Percentiles rank a stretch among this genome's conserved stretches.
phyloP scores from a whole-genome alignment of 2,888 invertebrate genomes.

The Cerastis rubricosa region DNA sequence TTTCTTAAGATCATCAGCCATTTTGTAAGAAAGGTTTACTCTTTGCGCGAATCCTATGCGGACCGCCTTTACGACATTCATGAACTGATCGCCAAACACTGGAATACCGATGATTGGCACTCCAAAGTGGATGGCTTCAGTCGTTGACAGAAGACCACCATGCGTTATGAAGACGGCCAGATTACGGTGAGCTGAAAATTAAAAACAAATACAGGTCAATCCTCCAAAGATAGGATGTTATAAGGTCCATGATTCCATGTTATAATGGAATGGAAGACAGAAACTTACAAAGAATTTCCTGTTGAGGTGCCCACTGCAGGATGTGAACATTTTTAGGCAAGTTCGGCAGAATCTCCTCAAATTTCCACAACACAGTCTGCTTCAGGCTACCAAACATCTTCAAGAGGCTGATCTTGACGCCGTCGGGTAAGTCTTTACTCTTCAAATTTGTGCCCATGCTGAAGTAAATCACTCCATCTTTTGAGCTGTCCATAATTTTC shows the following conservation, averaged over 20 bases:
- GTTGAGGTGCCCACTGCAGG: conserved; percentile 84
- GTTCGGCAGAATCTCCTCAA: conserved; percentile 77
- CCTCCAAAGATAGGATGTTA: background rate
- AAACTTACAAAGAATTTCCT: conserved; percentile 54
- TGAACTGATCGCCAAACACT: conserved; percentile 74
- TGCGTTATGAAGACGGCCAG: conserved; percentile 74
- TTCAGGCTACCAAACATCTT: conserved; percentile 82
- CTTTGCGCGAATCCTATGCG: conserved; percentile 71
- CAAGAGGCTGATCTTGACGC: conserved; percentile 75
- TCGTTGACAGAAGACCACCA: conserved; percentile 76
- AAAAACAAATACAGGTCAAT: background rate
- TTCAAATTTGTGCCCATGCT: conserved; percentile 86
- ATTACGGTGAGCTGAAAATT: conserved; percentile 73
- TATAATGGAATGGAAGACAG: background rate
- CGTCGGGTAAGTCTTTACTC: conserved; percentile 78
- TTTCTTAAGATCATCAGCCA: conserved; percentile 65
- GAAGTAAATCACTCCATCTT: conserved; percentile 87
- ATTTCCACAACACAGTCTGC: conserved; percentile 88
- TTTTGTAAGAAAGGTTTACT: conserved; percentile 67
- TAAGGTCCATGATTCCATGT: background rate
- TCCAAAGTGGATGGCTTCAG: conserved; percentile 74
- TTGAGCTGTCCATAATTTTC: conserved; percentile 82
- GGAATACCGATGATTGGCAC: conserved; percentile 78
- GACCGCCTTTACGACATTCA: conserved; percentile 69
- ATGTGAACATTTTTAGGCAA: conserved; percentile 83